Percentiles rank a stretch among this genome's conserved stretches.
phyloP scores from a whole-genome alignment of 2,797 vertebrate genomes.

The Chromis chromis region DNA sequence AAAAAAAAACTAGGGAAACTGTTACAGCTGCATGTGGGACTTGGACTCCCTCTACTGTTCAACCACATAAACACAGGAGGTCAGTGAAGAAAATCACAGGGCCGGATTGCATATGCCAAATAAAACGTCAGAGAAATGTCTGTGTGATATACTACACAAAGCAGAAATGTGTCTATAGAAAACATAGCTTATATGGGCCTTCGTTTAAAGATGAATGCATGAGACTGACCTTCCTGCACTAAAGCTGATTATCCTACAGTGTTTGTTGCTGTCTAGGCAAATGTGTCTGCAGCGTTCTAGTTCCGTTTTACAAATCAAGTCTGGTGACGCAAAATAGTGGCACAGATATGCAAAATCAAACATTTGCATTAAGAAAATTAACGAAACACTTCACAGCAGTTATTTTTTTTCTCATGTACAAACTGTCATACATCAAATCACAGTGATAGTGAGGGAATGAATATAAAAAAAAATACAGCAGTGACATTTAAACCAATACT shows the following conservation, averaged over 20 bases:
- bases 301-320: slow-evolving; percentile 20
- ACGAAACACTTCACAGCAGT: background rate
- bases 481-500: slow-evolving; percentile 3
- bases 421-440: background rate
- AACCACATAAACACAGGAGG: background rate
- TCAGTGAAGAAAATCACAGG: background rate
- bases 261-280: slow-evolving; percentile 23
- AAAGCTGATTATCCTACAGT: background rate
- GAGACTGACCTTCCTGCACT: no score
- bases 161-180: background rate
- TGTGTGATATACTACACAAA: background rate
- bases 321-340: background rate
- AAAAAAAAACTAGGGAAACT: background rate
- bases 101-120: no score
- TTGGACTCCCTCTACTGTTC: slow-evolving; percentile 38
- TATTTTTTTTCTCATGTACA: slow-evolving; percentile 8
- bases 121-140: background rate
- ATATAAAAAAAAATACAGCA: slow-evolving; percentile 32
- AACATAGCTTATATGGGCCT: background rate
- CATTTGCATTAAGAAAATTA: slow-evolving; percentile 1
- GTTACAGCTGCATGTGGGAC: background rate
- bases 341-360: slow-evolving; percentile 35
- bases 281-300: background rate
- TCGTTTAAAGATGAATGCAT: no score
- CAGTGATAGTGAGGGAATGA: background rate